These are phyloP conservation scores for Tipula lateralis DNA, from an alignment of 2,888 invertebrate species.

Conservation along the genomic window DNA sequence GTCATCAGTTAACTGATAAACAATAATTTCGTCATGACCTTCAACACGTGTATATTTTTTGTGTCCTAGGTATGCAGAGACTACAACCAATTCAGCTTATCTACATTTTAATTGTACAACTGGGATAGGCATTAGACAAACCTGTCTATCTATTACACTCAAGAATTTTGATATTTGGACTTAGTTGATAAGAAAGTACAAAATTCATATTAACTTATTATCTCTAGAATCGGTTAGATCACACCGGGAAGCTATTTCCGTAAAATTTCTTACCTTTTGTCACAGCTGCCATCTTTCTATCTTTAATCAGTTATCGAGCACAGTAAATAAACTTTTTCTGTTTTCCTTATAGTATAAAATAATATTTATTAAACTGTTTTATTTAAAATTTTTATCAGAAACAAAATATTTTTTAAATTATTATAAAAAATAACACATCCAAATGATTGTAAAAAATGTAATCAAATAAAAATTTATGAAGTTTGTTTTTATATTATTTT, in stretches of 20 bases:
- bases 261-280: neutral
- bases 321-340: neutral
- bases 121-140: neutral
- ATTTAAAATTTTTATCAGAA: neutral
- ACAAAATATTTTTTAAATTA: neutral
- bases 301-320: neutral
- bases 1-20: neutral
- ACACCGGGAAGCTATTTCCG: neutral
- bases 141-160: neutral
- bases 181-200: neutral
- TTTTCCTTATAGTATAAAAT: neutral
- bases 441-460: neutral
- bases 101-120: neutral
- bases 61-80: neutral
- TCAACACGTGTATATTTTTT: neutral
- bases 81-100: neutral
- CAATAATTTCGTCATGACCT: neutral
- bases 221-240: neutral
- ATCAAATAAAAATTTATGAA: neutral
- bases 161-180: neutral
- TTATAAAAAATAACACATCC: neutral
- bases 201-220: neutral
- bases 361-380: neutral
- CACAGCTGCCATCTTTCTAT: neutral
- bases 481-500: neutral